phyloP scores from a whole-genome alignment of 1,140 invertebrate genomes.

The Neotoxoptera formosana region DNA sequence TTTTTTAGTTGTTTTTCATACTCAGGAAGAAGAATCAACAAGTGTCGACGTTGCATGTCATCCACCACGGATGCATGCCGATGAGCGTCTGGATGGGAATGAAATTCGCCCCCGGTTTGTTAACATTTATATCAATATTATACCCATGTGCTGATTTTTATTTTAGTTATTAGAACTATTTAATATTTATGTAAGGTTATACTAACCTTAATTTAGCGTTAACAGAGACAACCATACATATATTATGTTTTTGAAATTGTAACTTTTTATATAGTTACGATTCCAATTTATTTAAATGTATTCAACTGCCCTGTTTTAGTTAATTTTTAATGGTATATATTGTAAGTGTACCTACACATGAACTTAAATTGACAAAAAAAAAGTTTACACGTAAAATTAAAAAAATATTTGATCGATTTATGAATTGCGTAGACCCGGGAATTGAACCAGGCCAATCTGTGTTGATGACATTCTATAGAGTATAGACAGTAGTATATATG shows the following conservation, averaged over 20 bases:
- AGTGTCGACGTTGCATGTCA: slow-evolving; percentile 91
- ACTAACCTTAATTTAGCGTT: background rate
- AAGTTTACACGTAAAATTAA: too few species aligned
- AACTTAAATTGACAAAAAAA: too few species aligned
- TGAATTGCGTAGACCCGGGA: too few species aligned
- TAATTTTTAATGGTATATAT: too few species aligned
- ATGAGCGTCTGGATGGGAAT: slow-evolving; percentile 96
- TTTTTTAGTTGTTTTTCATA: slow-evolving; percentile 83
- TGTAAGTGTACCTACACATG: too few species aligned
- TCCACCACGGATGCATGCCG: slow-evolving; percentile 95
- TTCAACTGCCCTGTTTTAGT: background rate
- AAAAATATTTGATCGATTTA: too few species aligned
- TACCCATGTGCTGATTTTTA: background rate
- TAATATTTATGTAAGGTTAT: background rate
- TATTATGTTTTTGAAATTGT: too few species aligned
- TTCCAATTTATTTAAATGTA: background rate
- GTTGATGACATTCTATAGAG: too few species aligned
- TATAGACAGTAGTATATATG: too few species aligned
- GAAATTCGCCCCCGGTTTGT: slow-evolving; percentile 87
- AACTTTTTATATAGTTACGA: background rate
- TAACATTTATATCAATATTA: background rate
- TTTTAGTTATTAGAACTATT: background rate
- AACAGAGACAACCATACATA: background rate
- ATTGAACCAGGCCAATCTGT: too few species aligned
- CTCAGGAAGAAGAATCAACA: slow-evolving; percentile 91